These are phyloP conservation scores for Bombus balteatus DNA, from an alignment of 1,140 invertebrate species.

Conservation along the genomic window DNA sequence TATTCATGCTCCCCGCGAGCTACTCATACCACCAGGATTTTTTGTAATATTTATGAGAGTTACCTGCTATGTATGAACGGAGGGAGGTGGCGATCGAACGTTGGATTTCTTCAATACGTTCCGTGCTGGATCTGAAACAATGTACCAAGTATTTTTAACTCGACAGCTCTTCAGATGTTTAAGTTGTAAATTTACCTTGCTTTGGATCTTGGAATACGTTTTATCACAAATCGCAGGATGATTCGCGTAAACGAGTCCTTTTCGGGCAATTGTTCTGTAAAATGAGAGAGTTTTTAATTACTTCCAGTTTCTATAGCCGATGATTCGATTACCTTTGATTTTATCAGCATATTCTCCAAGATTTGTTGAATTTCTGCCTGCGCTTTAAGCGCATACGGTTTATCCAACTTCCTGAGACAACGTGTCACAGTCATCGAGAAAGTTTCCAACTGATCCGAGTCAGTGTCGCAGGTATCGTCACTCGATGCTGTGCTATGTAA, in stretches of 20 bases:
- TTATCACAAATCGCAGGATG: not conserved
- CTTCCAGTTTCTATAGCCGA: no score
- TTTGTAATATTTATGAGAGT: slow-evolving; percentile 33
- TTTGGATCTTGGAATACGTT: not conserved
- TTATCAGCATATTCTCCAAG: not conserved
- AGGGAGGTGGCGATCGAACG: not conserved
- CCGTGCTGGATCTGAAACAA: not conserved
- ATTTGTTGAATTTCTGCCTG: slow-evolving; percentile 60
- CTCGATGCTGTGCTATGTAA: not conserved
- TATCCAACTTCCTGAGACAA: slow-evolving; percentile 53
- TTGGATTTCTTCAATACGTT: not conserved
- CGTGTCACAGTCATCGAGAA: slow-evolving; percentile 53
- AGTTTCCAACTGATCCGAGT: slow-evolving; percentile 52
- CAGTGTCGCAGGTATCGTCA: not conserved
- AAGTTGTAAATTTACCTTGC: not conserved
- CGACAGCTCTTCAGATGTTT: not conserved
- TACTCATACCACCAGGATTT: slow-evolving; percentile 4
- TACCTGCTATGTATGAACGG: not conserved
- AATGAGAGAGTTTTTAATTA: not conserved
- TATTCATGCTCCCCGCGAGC: slow-evolving; percentile 25
- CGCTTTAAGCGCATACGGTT: slow-evolving; percentile 27
- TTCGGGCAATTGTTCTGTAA: not conserved
- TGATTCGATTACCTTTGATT: slow-evolving; percentile 34
- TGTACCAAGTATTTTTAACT: not conserved
- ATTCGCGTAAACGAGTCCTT: not conserved